Evolutionary conservation across 2,113 vertebrate genomes (phyloP).

Genomic region (Narcine bancroftii): DNA sequence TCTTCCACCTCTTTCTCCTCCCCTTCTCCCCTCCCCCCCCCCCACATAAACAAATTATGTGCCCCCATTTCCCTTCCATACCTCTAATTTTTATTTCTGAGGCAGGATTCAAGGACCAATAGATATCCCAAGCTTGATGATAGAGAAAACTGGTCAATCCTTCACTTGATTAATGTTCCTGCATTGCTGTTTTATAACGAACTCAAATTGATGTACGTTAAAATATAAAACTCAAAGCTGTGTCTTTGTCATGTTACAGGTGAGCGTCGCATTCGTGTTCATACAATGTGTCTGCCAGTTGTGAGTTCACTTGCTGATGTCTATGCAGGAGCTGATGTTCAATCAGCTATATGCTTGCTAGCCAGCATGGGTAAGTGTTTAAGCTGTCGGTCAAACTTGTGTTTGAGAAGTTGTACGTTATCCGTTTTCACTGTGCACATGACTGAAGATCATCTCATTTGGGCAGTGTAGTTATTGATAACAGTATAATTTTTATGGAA

Average conservation of each 20-base stretch:
- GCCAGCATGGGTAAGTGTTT: slow-evolving; percentile 86
- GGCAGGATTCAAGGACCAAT: not conserved
- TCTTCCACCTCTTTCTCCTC: not conserved
- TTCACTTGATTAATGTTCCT: not conserved
- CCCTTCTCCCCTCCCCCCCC: not conserved
- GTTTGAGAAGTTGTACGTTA: not conserved
- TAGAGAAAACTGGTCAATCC: not conserved
- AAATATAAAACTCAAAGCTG: not conserved
- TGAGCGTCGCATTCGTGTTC: slow-evolving; percentile 88
- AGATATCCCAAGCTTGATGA: not conserved
- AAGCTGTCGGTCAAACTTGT: not conserved
- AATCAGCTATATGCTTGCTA: slow-evolving; percentile 82
- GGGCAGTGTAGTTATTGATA: not conserved
- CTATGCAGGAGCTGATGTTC: slow-evolving; percentile 87
- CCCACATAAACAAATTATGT: no score
- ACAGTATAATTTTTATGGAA: not conserved
- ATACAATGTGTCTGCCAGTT: slow-evolving; percentile 91
- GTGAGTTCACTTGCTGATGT: slow-evolving; percentile 80
- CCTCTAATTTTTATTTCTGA: not conserved
- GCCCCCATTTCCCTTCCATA: no score
- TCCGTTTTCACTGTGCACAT: not conserved
- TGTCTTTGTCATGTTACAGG: slow-evolving; percentile 54
- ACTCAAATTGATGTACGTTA: not conserved
- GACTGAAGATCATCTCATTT: not conserved
- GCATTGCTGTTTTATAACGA: not conserved